Evolutionary conservation across 1,140 invertebrate genomes (phyloP).

Genomic region (Oryctes rhinoceros): DNA sequence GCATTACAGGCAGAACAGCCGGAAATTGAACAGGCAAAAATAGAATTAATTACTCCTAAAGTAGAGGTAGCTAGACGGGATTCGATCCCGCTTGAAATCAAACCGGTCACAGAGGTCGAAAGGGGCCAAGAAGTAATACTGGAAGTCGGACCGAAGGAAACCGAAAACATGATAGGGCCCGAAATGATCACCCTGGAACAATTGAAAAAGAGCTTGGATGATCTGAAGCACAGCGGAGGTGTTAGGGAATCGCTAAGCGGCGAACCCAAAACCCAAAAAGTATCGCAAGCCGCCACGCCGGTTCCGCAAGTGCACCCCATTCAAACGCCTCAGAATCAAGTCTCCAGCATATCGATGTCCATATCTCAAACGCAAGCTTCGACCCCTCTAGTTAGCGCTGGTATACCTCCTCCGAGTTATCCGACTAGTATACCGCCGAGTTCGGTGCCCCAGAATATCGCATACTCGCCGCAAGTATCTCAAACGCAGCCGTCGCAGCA

Average conservation of each 20-base stretch:
- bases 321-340: slow-evolving; percentile 41
- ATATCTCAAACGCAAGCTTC: slow-evolving; percentile 17
- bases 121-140: slow-evolving; percentile 28
- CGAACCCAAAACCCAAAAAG: slow-evolving; percentile 48
- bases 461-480: background rate
- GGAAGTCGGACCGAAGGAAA: slow-evolving; percentile 40
- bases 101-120: slow-evolving; percentile 20
- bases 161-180: slow-evolving; percentile 53
- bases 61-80: slow-evolving; percentile 17
- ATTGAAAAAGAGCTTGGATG: slow-evolving; percentile 66
- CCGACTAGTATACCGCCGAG: background rate
- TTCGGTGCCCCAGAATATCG: slow-evolving; percentile 5
- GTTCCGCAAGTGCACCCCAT: slow-evolving; percentile 30
- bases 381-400: background rate
- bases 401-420: background rate
- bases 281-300: slow-evolving; percentile 40
- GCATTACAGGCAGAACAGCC: background rate
- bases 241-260: slow-evolving; percentile 53
- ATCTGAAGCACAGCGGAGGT: slow-evolving; percentile 63
- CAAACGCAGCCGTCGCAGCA: background rate
- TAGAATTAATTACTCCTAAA: slow-evolving; percentile 14
- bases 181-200: slow-evolving; percentile 64
- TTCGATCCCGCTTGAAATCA: slow-evolving; percentile 42
- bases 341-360: slow-evolving; percentile 36
- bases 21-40: slow-evolving; percentile 20